phyloP scores from a whole-genome alignment of 2,113 vertebrate species.

The Parus major region DNA sequence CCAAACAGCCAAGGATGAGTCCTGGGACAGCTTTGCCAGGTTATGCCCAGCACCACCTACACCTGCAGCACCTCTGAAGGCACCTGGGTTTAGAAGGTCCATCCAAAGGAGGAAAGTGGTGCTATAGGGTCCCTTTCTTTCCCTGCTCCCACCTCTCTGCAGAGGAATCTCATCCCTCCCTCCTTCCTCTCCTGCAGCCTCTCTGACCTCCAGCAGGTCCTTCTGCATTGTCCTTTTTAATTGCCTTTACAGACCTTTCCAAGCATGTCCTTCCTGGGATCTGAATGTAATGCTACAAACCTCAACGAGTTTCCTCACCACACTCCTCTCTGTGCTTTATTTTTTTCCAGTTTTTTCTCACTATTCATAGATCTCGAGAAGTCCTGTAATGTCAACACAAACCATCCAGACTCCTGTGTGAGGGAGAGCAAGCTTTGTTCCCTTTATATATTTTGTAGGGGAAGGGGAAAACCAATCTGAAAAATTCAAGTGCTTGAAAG shows the following conservation, averaged over 20 bases:
- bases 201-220: not conserved
- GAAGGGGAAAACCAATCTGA: not conserved
- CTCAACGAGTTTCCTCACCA: not conserved
- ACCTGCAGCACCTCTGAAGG: not conserved
- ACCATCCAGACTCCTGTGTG: not conserved
- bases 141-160: not conserved
- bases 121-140: not conserved
- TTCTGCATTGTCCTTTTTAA: not conserved
- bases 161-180: not conserved
- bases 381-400: not conserved
- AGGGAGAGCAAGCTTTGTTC: not conserved
- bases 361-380: not conserved
- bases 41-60: not conserved
- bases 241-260: not conserved
- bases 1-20: fast-evolving
- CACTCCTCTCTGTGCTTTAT: fast-evolving
- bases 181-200: not conserved
- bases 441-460: not conserved
- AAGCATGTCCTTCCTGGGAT: not conserved
- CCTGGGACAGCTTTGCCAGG: not conserved
- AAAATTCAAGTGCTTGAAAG: not conserved
- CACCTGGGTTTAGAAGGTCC: not conserved
- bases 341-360: not conserved
- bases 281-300: not conserved
- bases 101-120: not conserved